A percentile compares a stretch with the other conserved stretches of the same genome.
Conservation (phyloP, 2,888 invertebrate species). For the Automeris io region DNA sequence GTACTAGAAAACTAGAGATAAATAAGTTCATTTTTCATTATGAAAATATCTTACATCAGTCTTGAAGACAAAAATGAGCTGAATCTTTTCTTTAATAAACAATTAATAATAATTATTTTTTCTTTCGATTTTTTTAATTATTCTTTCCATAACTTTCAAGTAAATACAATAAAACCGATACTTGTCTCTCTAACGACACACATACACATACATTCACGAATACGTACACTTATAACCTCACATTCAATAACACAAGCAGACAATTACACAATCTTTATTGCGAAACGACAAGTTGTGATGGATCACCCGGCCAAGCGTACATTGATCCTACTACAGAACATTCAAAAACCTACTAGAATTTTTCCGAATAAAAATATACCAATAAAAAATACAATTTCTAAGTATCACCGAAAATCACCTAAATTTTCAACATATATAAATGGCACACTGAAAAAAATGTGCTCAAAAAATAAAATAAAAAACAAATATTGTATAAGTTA, state of each 20-base stretch:
- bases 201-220: too few relatives aligned
- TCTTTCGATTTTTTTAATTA: too few relatives aligned
- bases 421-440: slow-evolving; percentile 42
- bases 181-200: too few relatives aligned
- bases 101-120: too few relatives aligned
- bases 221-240: slow-evolving; percentile 13
- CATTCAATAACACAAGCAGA: slow-evolving; percentile 13
- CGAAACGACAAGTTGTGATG: slow-evolving; percentile 29
- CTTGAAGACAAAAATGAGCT: too few relatives aligned
- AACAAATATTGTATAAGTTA: slow-evolving; percentile 44
- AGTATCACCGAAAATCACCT: slow-evolving; percentile 50
- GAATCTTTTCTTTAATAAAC: too few relatives aligned
- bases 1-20: too few relatives aligned
- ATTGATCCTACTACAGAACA: slow-evolving; percentile 72
- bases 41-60: too few relatives aligned
- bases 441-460: slow-evolving; percentile 54
- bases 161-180: too few relatives aligned
- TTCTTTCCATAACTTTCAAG: too few relatives aligned
- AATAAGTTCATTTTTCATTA: too few relatives aligned
- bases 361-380: slow-evolving; percentile 34
- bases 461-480: slow-evolving; percentile 30
- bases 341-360: slow-evolving; percentile 62
- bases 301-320: slow-evolving; percentile 58
- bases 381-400: slow-evolving; percentile 33
- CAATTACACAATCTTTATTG: slow-evolving; percentile 17